These are phyloP conservation scores for Alca torda DNA, from an alignment of 2,797 vertebrate species.

Conservation along the genomic window DNA sequence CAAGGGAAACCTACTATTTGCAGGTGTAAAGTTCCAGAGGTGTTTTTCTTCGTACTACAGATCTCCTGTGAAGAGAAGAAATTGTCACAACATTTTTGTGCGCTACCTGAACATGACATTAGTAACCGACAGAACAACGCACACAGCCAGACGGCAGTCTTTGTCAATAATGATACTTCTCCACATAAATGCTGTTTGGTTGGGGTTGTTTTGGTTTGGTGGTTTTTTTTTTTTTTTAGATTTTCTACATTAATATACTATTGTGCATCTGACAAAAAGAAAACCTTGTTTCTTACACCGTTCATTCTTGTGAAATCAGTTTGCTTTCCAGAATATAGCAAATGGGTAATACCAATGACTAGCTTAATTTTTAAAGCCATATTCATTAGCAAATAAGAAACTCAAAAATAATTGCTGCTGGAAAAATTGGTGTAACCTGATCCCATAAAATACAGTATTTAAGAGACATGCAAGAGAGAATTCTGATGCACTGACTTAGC, in stretches of 20 bases:
- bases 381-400: neutral
- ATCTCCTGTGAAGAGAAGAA: neutral
- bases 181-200: neutral
- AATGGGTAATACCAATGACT: neutral
- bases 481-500: neutral
- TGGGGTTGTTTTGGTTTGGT: neutral
- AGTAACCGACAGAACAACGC: neutral
- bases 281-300: neutral
- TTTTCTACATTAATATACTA: neutral
- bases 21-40: neutral
- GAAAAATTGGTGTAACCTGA: neutral
- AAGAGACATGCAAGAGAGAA: neutral
- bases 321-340: neutral
- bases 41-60: neutral
- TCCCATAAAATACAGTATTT: neutral
- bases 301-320: neutral
- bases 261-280: neutral
- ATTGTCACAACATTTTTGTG: neutral
- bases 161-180: neutral
- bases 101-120: neutral
- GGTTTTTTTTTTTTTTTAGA: neutral
- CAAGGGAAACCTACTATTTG: neutral
- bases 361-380: neutral
- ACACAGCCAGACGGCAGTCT: neutral
- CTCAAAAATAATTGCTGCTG: neutral